Conservation (phyloP, 2,113 vertebrate genomes). For the Cacatua alba region DNA sequence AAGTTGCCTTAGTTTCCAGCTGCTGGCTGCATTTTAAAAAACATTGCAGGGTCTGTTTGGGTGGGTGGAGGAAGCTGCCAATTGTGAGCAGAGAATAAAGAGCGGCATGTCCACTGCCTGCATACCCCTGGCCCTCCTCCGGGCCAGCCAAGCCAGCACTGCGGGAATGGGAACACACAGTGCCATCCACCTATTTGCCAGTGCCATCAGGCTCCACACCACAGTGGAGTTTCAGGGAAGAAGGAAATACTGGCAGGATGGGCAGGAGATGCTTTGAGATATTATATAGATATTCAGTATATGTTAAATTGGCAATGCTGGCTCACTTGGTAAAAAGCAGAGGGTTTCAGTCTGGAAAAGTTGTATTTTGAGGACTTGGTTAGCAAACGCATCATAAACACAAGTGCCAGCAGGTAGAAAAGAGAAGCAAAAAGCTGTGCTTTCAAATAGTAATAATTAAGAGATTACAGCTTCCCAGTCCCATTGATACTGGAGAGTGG, state of each 20-base stretch:
- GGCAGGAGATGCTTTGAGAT: background rate
- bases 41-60: slow-evolving; percentile 46
- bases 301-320: background rate
- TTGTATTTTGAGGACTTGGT: background rate
- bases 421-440: background rate
- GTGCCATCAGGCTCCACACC: fast-evolving
- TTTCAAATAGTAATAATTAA: background rate
- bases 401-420: background rate
- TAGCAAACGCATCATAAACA: background rate
- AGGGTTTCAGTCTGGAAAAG: background rate
- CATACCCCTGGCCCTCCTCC: background rate
- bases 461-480: background rate
- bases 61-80: slow-evolving; percentile 54
- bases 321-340: background rate
- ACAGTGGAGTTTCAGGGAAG: background rate
- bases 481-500: background rate
- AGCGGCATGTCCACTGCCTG: background rate
- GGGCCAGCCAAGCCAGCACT: background rate
- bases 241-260: background rate
- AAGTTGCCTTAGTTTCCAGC: slow-evolving; percentile 72
- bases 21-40: slow-evolving; percentile 70
- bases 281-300: background rate
- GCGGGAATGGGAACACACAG: fast-evolving
- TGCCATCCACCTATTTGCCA: background rate
- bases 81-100: slow-evolving; percentile 49